Evolutionary conservation across 1,140 invertebrate species (phyloP).

Genomic region (Elymnias hypermnestra): DNA sequence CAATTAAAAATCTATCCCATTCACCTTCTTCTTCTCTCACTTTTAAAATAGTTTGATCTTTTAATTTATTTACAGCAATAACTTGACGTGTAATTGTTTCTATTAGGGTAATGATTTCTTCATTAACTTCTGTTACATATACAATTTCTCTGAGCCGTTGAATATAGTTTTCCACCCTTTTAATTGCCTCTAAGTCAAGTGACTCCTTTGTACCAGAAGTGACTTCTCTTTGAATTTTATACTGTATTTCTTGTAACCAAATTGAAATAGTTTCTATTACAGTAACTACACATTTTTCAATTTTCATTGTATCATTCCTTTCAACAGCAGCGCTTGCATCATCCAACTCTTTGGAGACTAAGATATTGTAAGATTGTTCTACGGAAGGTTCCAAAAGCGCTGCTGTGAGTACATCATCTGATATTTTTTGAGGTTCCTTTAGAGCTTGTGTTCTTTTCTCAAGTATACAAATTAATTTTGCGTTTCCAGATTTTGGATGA

Average conservation of each 20-base stretch:
- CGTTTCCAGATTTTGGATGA: slow-evolving; percentile 47
- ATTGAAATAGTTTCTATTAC: slow-evolving; percentile 87
- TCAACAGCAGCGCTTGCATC: slow-evolving; percentile 80
- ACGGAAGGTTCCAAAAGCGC: slow-evolving; percentile 65
- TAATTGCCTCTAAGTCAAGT: slow-evolving; percentile 47
- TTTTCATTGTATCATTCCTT: slow-evolving; percentile 77
- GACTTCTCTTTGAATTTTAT: slow-evolving; percentile 79
- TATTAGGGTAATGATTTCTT: slow-evolving; percentile 64
- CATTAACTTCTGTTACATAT: slow-evolving; percentile 57
- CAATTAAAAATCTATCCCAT: slow-evolving; percentile 83
- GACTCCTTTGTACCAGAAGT: slow-evolving; percentile 30
- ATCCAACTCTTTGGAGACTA: slow-evolving; percentile 78
- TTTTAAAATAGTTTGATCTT: slow-evolving; percentile 77
- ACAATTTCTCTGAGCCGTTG: slow-evolving; percentile 54
- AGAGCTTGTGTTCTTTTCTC: slow-evolving; percentile 59
- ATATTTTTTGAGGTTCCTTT: slow-evolving; percentile 38
- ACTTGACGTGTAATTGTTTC: slow-evolving; percentile 66
- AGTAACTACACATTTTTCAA: slow-evolving; percentile 83
- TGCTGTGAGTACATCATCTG: slow-evolving; percentile 52
- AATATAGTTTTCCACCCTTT: slow-evolving; percentile 47
- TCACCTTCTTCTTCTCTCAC: slow-evolving; percentile 78
- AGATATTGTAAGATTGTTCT: slow-evolving; percentile 62
- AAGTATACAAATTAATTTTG: slow-evolving; percentile 46
- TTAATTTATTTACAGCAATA: slow-evolving; percentile 78
- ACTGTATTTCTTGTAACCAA: slow-evolving; percentile 90